These are phyloP conservation scores for Drosophila demipolita DNA, from an alignment of 2,888 invertebrate genomes.

Conservation along the genomic window DNA sequence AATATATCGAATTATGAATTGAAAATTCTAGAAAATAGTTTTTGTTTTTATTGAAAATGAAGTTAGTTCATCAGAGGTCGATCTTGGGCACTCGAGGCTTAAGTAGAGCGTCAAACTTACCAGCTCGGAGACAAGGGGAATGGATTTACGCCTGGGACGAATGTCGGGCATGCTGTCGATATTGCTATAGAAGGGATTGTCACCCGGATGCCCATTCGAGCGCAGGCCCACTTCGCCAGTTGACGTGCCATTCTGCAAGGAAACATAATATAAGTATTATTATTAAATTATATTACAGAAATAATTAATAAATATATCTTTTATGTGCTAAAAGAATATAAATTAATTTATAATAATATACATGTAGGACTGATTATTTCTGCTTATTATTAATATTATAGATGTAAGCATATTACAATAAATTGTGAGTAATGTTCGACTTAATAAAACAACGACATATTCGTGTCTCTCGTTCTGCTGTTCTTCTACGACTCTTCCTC, in stretches of 20 bases:
- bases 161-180: conserved; percentile 99
- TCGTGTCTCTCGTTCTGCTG: no score
- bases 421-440: no score
- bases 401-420: no score
- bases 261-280: background rate
- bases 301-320: background rate
- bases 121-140: conserved; percentile 99
- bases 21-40: background rate
- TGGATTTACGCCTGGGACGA: conserved; percentile 97
- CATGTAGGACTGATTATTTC: no score
- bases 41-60: background rate
- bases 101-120: conserved; percentile 88
- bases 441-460: no score
- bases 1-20: background rate
- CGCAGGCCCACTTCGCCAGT: conserved; percentile 92
- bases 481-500: no score
- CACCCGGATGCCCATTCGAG: conserved; percentile 95
- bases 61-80: background rate
- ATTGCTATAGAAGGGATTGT: conserved; percentile 99
- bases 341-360: background rate
- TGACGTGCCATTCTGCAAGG: conserved; percentile 91
- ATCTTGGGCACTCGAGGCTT: background rate
- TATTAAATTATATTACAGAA: conserved; percentile 47
- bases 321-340: background rate
- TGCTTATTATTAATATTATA: no score